phyloP scores from a whole-genome alignment of 92 coral and sea anemone species.

The Epizoanthus stellaris region DNA sequence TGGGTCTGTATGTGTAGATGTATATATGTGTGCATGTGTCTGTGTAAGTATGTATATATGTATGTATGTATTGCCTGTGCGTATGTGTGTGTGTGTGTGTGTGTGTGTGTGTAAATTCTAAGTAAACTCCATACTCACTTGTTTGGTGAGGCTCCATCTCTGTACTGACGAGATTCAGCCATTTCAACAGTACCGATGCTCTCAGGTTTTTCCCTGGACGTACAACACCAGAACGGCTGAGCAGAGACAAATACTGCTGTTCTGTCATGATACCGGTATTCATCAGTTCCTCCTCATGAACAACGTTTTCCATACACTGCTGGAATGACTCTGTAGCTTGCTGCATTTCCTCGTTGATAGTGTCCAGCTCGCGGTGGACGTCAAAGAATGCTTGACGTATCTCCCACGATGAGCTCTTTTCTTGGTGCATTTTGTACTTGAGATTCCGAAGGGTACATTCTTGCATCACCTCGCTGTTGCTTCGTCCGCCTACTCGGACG shows the following conservation, averaged over 20 bases:
- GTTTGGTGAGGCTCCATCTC: conserved; percentile 18
- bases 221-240: conserved; percentile 25
- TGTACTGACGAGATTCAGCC: conserved; percentile 70
- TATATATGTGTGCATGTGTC: too few relatives aligned
- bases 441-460: conserved; percentile 68
- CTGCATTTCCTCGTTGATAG: conserved; percentile 67
- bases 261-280: conserved; percentile 63
- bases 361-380: conserved; percentile 69
- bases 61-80: too few relatives aligned
- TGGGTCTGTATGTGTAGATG: too few relatives aligned
- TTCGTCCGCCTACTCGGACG: conserved; percentile 92
- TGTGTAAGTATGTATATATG: too few relatives aligned
- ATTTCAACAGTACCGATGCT: conserved; percentile 70
- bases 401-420: conserved; percentile 62
- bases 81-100: too few relatives aligned
- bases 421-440: conserved; percentile 70
- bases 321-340: conserved; percentile 76
- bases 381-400: conserved; percentile 73
- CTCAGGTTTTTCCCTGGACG: not conserved
- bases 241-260: conserved; percentile 64
- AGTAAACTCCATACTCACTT: not conserved
- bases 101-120: too few relatives aligned
- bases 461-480: conserved; percentile 80
- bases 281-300: conserved; percentile 68
- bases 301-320: conserved; percentile 81